Conservation (phyloP, 2,113 vertebrate species). For the Eira barbara region DNA sequence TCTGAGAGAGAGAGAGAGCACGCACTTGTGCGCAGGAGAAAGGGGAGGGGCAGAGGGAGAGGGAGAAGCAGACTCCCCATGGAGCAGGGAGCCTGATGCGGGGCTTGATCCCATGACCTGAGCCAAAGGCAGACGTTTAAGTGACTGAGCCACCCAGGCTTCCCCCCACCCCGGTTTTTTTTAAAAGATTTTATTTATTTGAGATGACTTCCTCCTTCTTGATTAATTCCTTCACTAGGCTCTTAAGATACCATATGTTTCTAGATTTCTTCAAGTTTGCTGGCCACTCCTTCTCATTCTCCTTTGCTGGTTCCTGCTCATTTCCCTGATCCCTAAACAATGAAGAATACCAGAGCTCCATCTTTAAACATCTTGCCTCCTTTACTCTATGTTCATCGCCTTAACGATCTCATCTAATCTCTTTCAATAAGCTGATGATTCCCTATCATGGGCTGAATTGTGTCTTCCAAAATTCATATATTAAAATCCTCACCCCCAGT, state of each 20-base stretch:
- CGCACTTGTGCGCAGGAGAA: background rate
- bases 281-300: background rate
- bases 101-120: no score
- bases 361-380: background rate
- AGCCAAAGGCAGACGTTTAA: no score
- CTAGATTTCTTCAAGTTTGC: background rate
- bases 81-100: background rate
- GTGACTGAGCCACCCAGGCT: no score
- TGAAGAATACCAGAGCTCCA: background rate
- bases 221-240: background rate
- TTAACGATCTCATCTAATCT: background rate
- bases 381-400: background rate
- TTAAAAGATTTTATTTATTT: no score
- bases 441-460: background rate
- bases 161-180: no score
- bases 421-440: background rate
- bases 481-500: background rate
- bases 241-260: background rate
- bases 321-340: background rate
- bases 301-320: background rate
- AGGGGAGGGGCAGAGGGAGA: background rate
- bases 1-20: background rate
- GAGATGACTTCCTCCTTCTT: background rate
- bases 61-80: background rate
- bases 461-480: background rate